phyloP scores from a whole-genome alignment of 2,113 vertebrate genomes.

The Sakesphorus luctuosus region DNA sequence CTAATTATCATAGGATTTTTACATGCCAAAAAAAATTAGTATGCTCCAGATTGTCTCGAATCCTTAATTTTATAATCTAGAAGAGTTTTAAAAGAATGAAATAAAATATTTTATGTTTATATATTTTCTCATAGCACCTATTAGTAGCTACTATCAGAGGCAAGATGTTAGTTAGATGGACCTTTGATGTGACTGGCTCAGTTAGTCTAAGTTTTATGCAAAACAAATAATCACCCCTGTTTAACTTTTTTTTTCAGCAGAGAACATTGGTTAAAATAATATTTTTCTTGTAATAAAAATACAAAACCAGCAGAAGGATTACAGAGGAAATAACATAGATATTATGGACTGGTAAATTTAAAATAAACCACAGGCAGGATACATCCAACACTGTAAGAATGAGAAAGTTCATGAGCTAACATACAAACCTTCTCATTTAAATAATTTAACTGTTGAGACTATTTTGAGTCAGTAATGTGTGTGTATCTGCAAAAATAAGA shows the following conservation, averaged over 20 bases:
- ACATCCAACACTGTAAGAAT: background rate
- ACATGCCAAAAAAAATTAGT: background rate
- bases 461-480: background rate
- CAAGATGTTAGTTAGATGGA: background rate
- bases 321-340: background rate
- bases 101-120: background rate
- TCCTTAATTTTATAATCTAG: background rate
- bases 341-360: background rate
- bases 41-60: background rate
- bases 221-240: background rate
- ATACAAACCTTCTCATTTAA: background rate
- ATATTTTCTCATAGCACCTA: background rate
- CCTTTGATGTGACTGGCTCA: background rate
- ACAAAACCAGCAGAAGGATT: background rate
- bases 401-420: background rate
- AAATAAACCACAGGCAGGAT: background rate
- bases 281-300: background rate
- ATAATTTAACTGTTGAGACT: background rate
- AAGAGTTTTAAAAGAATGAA: background rate
- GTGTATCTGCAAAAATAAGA: background rate
- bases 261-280: background rate
- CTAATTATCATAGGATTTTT: background rate
- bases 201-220: background rate
- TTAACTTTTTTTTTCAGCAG: background rate
- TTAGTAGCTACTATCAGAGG: background rate